Conservation (phyloP, 2,113 vertebrate species). For the Lamprotornis superbus region DNA sequence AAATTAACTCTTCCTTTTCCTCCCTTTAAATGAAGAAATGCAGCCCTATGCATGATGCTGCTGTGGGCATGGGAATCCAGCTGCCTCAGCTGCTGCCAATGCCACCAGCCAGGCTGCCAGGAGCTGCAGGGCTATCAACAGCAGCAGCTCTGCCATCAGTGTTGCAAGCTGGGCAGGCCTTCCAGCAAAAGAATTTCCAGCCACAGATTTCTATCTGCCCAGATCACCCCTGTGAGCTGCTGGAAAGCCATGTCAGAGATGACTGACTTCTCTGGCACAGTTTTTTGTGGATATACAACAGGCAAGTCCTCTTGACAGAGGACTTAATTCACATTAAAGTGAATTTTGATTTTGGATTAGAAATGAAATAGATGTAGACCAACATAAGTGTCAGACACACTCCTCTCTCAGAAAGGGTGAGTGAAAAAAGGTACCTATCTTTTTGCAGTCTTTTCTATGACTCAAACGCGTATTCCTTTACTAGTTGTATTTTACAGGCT, state of each 20-base stretch:
- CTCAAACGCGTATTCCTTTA: neutral
- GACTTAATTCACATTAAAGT: neutral
- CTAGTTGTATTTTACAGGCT: neutral
- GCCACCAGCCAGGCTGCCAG: neutral
- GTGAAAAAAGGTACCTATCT: neutral
- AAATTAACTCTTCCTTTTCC: slow-evolving; percentile 15
- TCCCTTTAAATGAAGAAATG: neutral
- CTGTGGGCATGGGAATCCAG: neutral
- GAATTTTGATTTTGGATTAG: neutral
- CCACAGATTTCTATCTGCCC: neutral
- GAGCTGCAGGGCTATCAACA: neutral
- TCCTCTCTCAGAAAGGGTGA: neutral
- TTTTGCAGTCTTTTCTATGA: neutral
- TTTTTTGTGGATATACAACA: neutral
- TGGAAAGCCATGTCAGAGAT: neutral
- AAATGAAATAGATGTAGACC: neutral
- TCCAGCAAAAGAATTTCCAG: neutral
- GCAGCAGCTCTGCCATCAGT: neutral
- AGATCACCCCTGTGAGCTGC: neutral
- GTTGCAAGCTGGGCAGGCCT: neutral
- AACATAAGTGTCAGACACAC: neutral
- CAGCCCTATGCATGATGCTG: neutral
- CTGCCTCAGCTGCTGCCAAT: neutral
- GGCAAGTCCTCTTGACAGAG: neutral
- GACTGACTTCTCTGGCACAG: neutral